phyloP scores from a whole-genome alignment of 2,113 vertebrate genomes.

The Propithecus coquereli region DNA sequence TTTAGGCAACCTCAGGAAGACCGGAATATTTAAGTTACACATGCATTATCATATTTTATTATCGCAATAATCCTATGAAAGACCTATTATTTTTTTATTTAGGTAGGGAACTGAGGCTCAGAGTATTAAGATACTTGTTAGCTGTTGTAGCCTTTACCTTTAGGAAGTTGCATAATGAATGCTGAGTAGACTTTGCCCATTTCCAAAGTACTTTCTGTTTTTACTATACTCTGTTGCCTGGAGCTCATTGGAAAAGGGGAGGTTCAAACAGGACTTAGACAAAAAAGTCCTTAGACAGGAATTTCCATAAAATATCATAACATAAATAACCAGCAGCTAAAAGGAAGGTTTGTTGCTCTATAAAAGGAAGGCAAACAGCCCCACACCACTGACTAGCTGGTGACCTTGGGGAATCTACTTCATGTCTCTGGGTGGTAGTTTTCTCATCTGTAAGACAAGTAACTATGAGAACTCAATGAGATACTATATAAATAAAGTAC shows the following conservation, averaged over 20 bases:
- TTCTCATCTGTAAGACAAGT: background rate
- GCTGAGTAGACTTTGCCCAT: background rate
- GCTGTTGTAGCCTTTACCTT: background rate
- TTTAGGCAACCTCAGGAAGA: background rate
- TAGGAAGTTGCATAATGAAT: background rate
- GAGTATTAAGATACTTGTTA: background rate
- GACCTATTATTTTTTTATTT: background rate
- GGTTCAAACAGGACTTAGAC: background rate
- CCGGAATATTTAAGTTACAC: background rate
- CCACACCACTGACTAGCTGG: background rate
- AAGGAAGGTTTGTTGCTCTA: background rate
- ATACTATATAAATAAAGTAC: background rate
- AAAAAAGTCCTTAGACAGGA: background rate
- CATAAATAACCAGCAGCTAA: background rate
- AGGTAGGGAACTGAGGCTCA: background rate
- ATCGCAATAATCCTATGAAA: background rate
- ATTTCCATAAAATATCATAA: background rate
- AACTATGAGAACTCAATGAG: background rate
- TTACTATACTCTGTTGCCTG: background rate
- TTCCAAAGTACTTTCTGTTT: background rate
- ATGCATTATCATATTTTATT: background rate
- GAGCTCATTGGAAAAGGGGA: background rate
- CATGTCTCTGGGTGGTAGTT: background rate
- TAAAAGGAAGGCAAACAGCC: background rate
- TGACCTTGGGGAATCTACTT: background rate